A percentile compares a stretch with the other conserved stretches of the same genome.
Evolutionary conservation across 2,797 vertebrate genomes (phyloP).

Genomic region (Serranus cabrilla): DNA sequence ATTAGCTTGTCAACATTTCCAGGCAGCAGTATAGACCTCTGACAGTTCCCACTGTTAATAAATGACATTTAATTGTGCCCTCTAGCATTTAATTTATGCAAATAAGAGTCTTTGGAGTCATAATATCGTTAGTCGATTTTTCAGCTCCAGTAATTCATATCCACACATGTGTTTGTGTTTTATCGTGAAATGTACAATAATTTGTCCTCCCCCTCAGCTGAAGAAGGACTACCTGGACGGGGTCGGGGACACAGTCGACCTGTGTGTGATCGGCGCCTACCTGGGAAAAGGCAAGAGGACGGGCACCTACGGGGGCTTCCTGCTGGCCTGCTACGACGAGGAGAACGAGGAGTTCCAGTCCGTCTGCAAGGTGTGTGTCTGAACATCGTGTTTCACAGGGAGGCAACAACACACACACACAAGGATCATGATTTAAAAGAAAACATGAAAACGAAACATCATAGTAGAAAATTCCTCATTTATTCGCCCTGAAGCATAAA

Average conservation of each 20-base stretch:
- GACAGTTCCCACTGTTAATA: slow-evolving; percentile 9
- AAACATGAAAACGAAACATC: too few species aligned
- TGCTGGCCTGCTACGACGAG: slow-evolving; percentile 91
- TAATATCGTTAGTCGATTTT: not conserved
- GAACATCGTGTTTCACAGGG: not conserved
- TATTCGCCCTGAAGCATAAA: not conserved
- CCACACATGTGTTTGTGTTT: not conserved
- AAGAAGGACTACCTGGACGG: slow-evolving; percentile 96
- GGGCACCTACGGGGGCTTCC: slow-evolving; percentile 92
- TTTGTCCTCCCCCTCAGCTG: slow-evolving; percentile 78
- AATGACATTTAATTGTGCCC: slow-evolving; percentile 6
- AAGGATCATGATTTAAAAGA: not conserved
- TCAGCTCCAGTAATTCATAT: not conserved
- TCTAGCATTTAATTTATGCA: slow-evolving; percentile 8
- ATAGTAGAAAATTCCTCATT: not conserved
- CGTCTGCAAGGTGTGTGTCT: slow-evolving; percentile 90
- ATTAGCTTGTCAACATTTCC: slow-evolving; percentile 9
- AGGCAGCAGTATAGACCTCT: slow-evolving; percentile 1
- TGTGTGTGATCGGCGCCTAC: slow-evolving; percentile 94
- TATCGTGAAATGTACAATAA: not conserved
- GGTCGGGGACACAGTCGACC: slow-evolving; percentile 92
- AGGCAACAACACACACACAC: too few species aligned
- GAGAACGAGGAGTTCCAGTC: slow-evolving; percentile 94
- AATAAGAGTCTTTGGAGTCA: not conserved
- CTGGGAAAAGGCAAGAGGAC: slow-evolving; percentile 92